Evolutionary conservation across 1,140 invertebrate genomes (phyloP).

Genomic region (Lepeophtheirus salmonis): DNA sequence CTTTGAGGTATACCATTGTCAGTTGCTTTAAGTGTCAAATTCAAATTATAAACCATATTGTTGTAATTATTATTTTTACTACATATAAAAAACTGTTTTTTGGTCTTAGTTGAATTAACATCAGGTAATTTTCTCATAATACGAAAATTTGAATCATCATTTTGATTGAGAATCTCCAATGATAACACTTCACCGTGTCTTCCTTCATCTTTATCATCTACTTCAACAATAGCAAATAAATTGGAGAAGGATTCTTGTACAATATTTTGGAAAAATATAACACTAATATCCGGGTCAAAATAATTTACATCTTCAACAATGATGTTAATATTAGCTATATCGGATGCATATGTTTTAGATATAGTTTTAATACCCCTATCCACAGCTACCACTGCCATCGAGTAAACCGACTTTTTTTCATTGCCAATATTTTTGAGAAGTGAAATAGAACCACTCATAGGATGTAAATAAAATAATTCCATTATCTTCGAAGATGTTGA

Average conservation of each 20-base stretch:
- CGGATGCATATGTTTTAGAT: slow-evolving; percentile 26
- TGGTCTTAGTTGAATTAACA: no score
- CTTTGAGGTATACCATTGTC: slow-evolving; percentile 57
- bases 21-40: slow-evolving; percentile 59
- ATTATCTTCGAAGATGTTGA: no score
- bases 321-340: slow-evolving; percentile 49
- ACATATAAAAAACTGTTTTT: no score
- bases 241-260: slow-evolving; percentile 62
- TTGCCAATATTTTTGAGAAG: slow-evolving; percentile 55
- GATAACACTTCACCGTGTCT: slow-evolving; percentile 57
- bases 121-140: slow-evolving; percentile 33
- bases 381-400: slow-evolving; percentile 55
- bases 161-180: slow-evolving; percentile 69
- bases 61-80: no score
- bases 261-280: slow-evolving; percentile 51
- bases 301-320: slow-evolving; percentile 37
- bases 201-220: slow-evolving; percentile 59
- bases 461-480: slow-evolving; percentile 80
- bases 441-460: slow-evolving; percentile 67
- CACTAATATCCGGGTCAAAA: slow-evolving; percentile 20
- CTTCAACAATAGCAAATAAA: slow-evolving; percentile 71
- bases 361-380: slow-evolving; percentile 43
- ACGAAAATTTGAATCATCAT: slow-evolving; percentile 64
- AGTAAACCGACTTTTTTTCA: slow-evolving; percentile 43
- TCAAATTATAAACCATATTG: slow-evolving; percentile 62